Base-by-base conservation (phyloP, 2,113 vertebrate species). In the Columba janthina region DNA sequence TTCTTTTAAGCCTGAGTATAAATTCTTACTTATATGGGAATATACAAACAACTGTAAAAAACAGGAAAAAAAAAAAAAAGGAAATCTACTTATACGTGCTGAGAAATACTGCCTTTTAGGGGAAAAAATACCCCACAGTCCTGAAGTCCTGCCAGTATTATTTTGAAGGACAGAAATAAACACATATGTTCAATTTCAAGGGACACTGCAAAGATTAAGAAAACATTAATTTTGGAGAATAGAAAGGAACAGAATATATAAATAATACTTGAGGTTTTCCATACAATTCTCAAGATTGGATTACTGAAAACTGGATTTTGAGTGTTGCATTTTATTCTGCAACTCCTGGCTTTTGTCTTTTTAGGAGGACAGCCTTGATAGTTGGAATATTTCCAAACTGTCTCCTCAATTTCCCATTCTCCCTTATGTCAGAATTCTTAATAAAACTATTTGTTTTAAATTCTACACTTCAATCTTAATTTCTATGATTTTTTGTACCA, bases 11-110 rank as follows among this genome's bases (percentile, higher is more conserved):
- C 42, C 40, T 66, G 50, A 32, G 12, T 70, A 76, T 70, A 94
- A 91, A 67, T 75, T 89, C 15, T 61, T 82, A 15, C 9, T 74
- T 89, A 92, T 88, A 72, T 85, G 91, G 89, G 89, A 95, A 94
- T 85, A 89, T 36, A 46, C 21, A 95, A 94, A 91, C 29, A 89
- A 69, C 2, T 32, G 10, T 29, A 25, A 73, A 71, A 74, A 46
- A 17, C 0, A 5, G 1, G 1, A 5, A 71, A 67, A 71, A 44
- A 71, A 44, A 67, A 71, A 44, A 71, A 44, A 32, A 32, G 0
- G 2, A 7, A 73, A 87, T 86, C 10, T 91, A 32, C 34, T 85
- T 80, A 72, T 58, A 66, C 72, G 13, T 54, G 56, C 12, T 66
- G 28, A 90, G 87, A 94, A 83, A 82, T 19, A 28, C 2, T 66